Percentiles rank a stretch among this genome's conserved stretches.
These are phyloP conservation scores for Pelagia noctiluca DNA, from an alignment of 30 jellyfish, hydroid and myxozoan species.

Conservation along the genomic window DNA sequence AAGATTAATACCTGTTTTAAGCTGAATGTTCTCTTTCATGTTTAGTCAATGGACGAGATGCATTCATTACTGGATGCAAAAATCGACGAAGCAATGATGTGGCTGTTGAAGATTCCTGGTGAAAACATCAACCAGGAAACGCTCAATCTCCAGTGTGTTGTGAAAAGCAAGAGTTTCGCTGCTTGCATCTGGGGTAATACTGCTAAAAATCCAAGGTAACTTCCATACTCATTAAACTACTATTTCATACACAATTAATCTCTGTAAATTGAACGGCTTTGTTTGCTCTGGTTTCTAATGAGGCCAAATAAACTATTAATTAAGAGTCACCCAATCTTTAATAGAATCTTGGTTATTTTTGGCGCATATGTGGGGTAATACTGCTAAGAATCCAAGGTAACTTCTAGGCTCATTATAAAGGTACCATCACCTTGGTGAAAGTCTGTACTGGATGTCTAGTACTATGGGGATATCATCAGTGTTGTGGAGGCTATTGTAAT, in stretches of 20 bases:
- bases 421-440: too few relatives aligned
- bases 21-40: background rate
- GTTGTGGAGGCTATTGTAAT: too few relatives aligned
- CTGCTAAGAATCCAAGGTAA: constrained; percentile 96
- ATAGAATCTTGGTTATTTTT: constrained; percentile 54
- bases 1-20: too few relatives aligned
- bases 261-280: too few relatives aligned
- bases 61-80: constrained; percentile 60
- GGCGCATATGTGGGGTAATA: constrained; percentile 90
- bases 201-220: constrained; percentile 95
- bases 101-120: constrained; percentile 77
- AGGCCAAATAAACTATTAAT: constrained; percentile 63
- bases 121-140: constrained; percentile 78
- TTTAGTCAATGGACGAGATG: constrained; percentile 75
- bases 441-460: too few relatives aligned
- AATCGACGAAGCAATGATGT: constrained; percentile 81
- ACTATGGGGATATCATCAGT: too few relatives aligned
- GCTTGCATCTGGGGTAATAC: constrained; percentile 94
- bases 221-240: too few relatives aligned
- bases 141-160: constrained; percentile 54
- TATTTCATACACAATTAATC: too few relatives aligned
- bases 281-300: too few relatives aligned
- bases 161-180: constrained; percentile 62
- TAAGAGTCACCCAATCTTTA: constrained; percentile 75
- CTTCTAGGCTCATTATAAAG: background rate